Base-by-base conservation (phyloP, 2,797 vertebrate species). In the Periparus ater region DNA sequence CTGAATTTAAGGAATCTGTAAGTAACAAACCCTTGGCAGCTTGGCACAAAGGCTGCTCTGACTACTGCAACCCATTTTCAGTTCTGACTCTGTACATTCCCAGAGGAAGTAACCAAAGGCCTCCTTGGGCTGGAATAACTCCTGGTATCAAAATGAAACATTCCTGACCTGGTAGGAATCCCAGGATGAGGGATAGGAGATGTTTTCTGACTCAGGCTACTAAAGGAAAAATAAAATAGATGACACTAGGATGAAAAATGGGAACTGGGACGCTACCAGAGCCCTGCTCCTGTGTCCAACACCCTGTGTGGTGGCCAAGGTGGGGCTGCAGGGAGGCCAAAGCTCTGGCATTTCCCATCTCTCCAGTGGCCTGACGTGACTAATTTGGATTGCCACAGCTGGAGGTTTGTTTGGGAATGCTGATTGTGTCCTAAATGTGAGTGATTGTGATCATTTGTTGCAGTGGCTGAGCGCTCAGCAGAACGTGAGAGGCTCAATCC, bases 341-440 rank as follows among this genome's bases (percentile, higher is more conserved):
- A 42, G 12, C 17, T 55, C 53, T 22, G 19, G 17, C 5, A 1
- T 5, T 13, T 21, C 50, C 25, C 42, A 38, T 4, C 66, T 57
- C 57, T 75, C 30, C 45, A 11, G 13, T 0, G n/a, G 40, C 18
- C 29, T 32, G 7, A 48, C 0, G 9, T 21, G 73, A 55, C 36
- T 48, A 3, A 65, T 57, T 22, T 25, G 50, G 61, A 40, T 50
- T 23, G 17, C 12, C 36, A 4, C 0, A 0, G 23, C 2, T 47
- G 38, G 42, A 63, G 58, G 29, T 65, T 74, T 48, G 45, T 83
- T 80, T 78, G n/a, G 74, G 23, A 63, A 54, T 0, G 1, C 2
- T 32, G 22, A 13, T 53, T 84, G n/a, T 32, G 78, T 68, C 12
- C 74, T n/a, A 17, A 57, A 45, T 30, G 34, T 9, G 38, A 78